A percentile compares a stretch with the other conserved stretches of the same genome.
phyloP scores from a whole-genome alignment of 2,888 invertebrate genomes.

The Unio pictorum region DNA sequence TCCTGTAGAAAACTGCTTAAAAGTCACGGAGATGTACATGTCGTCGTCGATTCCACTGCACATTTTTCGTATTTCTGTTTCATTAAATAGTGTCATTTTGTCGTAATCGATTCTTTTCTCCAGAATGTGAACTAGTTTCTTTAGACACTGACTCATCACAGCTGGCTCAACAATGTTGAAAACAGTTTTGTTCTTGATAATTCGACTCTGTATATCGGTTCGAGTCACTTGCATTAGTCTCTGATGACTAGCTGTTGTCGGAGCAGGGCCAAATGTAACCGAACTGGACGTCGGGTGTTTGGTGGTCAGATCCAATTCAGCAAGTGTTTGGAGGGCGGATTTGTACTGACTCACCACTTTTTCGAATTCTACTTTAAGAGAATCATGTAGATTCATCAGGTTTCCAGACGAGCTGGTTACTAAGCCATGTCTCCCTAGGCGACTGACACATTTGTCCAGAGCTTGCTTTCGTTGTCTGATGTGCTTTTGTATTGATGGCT shows the following conservation, averaged over 20 bases:
- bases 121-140: slow-evolving; percentile 81
- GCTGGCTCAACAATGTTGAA: slow-evolving; percentile 81
- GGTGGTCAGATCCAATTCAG: slow-evolving; percentile 73
- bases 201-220: slow-evolving; percentile 88
- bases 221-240: slow-evolving; percentile 87
- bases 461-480: slow-evolving; percentile 81
- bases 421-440: slow-evolving; percentile 88
- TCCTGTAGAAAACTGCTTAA: slow-evolving; percentile 52
- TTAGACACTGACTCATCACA: slow-evolving; percentile 85
- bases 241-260: slow-evolving; percentile 90
- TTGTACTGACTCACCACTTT: slow-evolving; percentile 89
- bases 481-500: slow-evolving; percentile 77
- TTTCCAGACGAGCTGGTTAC: slow-evolving; percentile 75
- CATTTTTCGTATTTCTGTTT: slow-evolving; percentile 76
- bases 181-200: slow-evolving; percentile 92
- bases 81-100: slow-evolving; percentile 86
- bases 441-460: slow-evolving; percentile 89
- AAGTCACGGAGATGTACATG: slow-evolving; percentile 39
- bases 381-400: slow-evolving; percentile 84
- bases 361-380: slow-evolving; percentile 86
- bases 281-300: slow-evolving; percentile 61
- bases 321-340: slow-evolving; percentile 87
- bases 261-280: slow-evolving; percentile 77
- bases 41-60: slow-evolving; percentile 62
- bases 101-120: slow-evolving; percentile 89